phyloP scores from a whole-genome alignment of 1,140 invertebrate genomes.

The Drosophila littoralis region DNA sequence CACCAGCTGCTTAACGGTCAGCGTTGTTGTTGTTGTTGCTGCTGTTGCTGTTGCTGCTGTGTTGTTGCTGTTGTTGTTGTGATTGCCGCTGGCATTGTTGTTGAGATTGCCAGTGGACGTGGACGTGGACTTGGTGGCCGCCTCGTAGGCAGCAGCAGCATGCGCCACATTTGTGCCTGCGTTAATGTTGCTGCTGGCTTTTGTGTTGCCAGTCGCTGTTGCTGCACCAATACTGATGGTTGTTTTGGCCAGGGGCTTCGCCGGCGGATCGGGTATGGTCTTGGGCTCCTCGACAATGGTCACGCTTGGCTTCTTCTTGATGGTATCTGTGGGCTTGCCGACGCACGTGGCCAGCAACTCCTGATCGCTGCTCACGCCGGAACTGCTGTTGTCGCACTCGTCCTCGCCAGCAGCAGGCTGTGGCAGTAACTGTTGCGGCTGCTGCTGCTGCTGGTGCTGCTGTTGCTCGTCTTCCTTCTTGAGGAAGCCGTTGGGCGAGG shows the following conservation, averaged over 20 bases:
- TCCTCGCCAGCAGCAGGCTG: constrained; percentile 85
- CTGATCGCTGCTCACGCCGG: constrained; percentile 93
- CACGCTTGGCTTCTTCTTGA: constrained; percentile 80
- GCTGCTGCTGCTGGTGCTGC: constrained; percentile 23
- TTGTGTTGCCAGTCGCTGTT: constrained; percentile 6
- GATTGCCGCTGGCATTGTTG: constrained; percentile 51
- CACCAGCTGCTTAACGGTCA: constrained; percentile 78
- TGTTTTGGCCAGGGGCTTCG: constrained; percentile 59
- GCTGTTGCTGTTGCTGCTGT: constrained; percentile 9
- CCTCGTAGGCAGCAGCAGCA: constrained; percentile 54
- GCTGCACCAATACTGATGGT: constrained; percentile 65
- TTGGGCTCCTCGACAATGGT: constrained; percentile 80
- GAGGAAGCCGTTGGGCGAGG: constrained; percentile 92
- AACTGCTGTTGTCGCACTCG: constrained; percentile 94
- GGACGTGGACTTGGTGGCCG: constrained; percentile 28
- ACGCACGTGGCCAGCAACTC: constrained; percentile 85
- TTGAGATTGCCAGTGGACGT: constrained; percentile 33
- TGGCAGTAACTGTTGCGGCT: constrained; percentile 46
- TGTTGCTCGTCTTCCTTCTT: constrained; percentile 85
- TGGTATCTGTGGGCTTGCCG: constrained; percentile 75
- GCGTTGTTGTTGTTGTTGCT: constrained; percentile 52
- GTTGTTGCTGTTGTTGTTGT: constrained; percentile 34
- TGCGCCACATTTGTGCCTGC: constrained; percentile 44
- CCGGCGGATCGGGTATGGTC: constrained; percentile 63
- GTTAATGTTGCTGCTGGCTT: constrained; percentile 37